Evolutionary conservation across 2,113 vertebrate genomes (phyloP), one percentile per base, ranked within the genome.

Genomic region (Cyprinodon brontotheroides): DNA sequence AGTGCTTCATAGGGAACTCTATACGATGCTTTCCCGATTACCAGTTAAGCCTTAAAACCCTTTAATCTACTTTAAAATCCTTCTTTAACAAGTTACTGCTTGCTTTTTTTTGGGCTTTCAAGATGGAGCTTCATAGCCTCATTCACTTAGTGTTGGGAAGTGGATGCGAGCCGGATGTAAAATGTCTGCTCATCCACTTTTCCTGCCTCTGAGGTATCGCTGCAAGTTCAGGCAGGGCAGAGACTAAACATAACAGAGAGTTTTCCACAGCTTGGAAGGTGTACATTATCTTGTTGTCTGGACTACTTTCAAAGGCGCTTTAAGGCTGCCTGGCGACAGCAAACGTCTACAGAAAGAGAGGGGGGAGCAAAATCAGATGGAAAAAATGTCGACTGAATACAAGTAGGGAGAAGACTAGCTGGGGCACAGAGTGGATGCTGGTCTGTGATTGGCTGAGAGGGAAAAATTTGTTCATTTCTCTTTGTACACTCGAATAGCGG

Each of bases 341-440:
- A 48, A 59, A 57, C 66, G 67, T 79, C 76, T 12, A 65, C 5
- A 57, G 47, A 61, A 53, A 68, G 65, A 65, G 78, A 78, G 64
- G 68, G 77, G 66, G 75, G 78, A n/a, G 70, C 29, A 85, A 88
- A 89, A 89, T n/a, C n/a, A n/a, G n/a, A n/a, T 81, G 84, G 89
- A 92, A 91, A 93, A 92, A 90, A 92, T 90, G 92, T 92, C 89
- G 79, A 83, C 89, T 59, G 15, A 72, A 48, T 78, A 84, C 82
- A 67, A 67, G 89, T 86, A 89, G 68, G 66, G 87, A 61, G 68
- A 88, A 74, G 86, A 81, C 88, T 76, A 84, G n/a, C n/a, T 89
- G 88, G 89, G 85, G 90, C 87, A 91, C n/a, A 94, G 93, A n/a
- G 92, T 95, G 93, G 93, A 94, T n/a, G n/a, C n/a, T n/a, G 45